phyloP scores from a whole-genome alignment of 2,888 invertebrate genomes.

The Caenorhabditis doughertyi region DNA sequence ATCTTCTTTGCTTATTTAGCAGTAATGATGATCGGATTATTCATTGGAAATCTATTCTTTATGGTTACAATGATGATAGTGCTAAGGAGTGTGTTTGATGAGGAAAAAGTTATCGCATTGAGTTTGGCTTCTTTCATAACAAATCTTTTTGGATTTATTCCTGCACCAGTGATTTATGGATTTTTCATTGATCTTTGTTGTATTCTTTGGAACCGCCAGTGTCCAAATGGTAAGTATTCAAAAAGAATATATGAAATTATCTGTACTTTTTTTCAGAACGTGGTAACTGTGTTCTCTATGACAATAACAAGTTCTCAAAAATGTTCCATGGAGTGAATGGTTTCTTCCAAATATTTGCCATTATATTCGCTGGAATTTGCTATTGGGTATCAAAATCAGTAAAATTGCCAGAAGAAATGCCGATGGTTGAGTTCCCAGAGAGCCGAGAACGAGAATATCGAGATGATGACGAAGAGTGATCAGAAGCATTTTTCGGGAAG shows the following conservation, averaged over 20 bases:
- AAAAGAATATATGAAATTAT: neutral
- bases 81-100: constrained; percentile 75
- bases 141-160: constrained; percentile 78
- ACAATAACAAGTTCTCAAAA: constrained; percentile 73
- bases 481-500: too few relatives aligned
- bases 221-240: constrained; percentile 66
- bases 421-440: constrained; percentile 55
- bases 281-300: constrained; percentile 78
- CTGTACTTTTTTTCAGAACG: constrained; percentile 63
- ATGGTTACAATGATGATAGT: constrained; percentile 80
- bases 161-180: constrained; percentile 78
- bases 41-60: constrained; percentile 78
- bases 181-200: constrained; percentile 75
- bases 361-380: constrained; percentile 69
- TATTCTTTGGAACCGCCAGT: constrained; percentile 73
- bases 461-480: constrained; percentile 33
- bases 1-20: constrained; percentile 71
- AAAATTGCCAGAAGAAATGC: constrained; percentile 73
- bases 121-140: constrained; percentile 77
- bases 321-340: constrained; percentile 75
- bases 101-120: constrained; percentile 76
- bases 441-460: constrained; percentile 50
- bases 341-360: constrained; percentile 69
- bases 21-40: constrained; percentile 78
- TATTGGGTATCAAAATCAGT: constrained; percentile 68